These are phyloP conservation scores for Eleutherodactylus coqui DNA, from an alignment of 2,797 vertebrate species.

Conservation along the genomic window DNA sequence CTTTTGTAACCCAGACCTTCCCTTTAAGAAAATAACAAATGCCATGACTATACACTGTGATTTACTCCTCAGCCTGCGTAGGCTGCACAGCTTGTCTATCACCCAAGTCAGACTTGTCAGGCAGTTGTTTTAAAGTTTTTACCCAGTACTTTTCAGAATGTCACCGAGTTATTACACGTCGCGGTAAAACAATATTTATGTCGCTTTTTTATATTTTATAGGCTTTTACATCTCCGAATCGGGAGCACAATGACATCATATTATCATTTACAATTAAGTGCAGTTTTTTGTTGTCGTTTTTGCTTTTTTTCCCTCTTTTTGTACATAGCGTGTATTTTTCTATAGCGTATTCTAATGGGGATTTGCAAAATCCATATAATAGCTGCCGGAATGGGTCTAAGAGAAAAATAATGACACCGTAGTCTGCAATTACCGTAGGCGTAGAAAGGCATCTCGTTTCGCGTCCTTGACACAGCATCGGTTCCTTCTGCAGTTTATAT, in stretches of 20 bases:
- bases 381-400: neutral
- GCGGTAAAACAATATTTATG: neutral
- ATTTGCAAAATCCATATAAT: neutral
- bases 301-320: neutral
- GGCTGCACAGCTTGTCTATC: too few species aligned
- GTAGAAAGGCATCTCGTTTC: neutral
- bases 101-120: neutral
- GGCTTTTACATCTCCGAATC: neutral
- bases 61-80: too few species aligned
- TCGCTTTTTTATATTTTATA: neutral
- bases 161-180: neutral
- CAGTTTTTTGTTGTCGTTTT: neutral
- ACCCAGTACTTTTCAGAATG: neutral
- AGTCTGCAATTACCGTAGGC: slow-evolving; percentile 3
- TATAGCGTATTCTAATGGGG: neutral
- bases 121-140: too few species aligned
- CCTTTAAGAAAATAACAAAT: too few species aligned
- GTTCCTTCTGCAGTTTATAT: neutral
- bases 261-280: neutral
- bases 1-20: too few species aligned
- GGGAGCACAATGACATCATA: neutral
- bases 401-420: neutral
- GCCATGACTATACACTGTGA: too few species aligned
- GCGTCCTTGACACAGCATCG: neutral
- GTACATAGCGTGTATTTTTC: neutral